phyloP scores from a whole-genome alignment of 30 jellyfish, hydroid and myxozoan genomes.

The Aurelia aurita complex sp. Pacific region DNA sequence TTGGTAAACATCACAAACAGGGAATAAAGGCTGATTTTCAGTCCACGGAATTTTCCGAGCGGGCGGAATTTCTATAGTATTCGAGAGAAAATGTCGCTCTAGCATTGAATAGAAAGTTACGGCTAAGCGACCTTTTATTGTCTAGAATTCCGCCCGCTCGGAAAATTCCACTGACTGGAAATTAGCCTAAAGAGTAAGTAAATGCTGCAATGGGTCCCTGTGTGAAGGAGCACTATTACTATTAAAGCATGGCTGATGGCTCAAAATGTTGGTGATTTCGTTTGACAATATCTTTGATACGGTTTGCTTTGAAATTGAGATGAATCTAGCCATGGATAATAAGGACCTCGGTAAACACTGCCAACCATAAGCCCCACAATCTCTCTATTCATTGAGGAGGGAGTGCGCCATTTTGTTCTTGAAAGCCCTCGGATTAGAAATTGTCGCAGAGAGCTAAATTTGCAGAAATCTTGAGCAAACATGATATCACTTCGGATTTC shows the following conservation, averaged over 20 bases:
- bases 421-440: slow-evolving; percentile 48
- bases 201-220: neutral
- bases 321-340: slow-evolving; percentile 47
- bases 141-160: too few species aligned
- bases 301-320: slow-evolving; percentile 57
- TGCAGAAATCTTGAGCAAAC: slow-evolving; percentile 53
- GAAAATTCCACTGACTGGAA: too few species aligned
- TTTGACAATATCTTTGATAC: slow-evolving; percentile 30
- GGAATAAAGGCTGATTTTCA: neutral
- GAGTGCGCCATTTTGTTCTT: slow-evolving; percentile 65
- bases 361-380: slow-evolving; percentile 54
- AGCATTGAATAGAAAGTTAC: too few species aligned
- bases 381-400: slow-evolving; percentile 36
- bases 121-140: too few species aligned
- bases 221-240: slow-evolving; percentile 15
- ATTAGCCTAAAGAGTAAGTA: too few species aligned
- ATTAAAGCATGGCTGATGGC: neutral
- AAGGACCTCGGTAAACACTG: slow-evolving; percentile 42
- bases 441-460: slow-evolving; percentile 54
- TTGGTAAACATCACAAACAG: too few species aligned
- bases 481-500: slow-evolving; percentile 53
- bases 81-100: too few species aligned
- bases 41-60: too few species aligned
- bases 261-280: slow-evolving; percentile 22
- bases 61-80: too few species aligned